phyloP scores from a whole-genome alignment of 1,140 invertebrate genomes.

The Grapholita molesta region DNA sequence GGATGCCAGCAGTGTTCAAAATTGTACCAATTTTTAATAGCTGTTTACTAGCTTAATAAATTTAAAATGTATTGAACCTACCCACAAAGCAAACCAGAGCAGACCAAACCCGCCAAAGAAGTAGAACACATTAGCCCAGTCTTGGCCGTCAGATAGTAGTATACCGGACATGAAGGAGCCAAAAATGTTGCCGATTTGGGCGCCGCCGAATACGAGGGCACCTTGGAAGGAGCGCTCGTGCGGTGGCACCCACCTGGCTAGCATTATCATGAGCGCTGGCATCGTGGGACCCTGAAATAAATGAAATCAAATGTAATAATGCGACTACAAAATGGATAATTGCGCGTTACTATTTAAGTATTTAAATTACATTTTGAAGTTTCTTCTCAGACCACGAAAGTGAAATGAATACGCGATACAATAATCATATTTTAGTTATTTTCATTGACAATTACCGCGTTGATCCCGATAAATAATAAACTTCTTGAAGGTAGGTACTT shows the following conservation, averaged over 20 bases:
- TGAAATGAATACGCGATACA: too few relatives aligned
- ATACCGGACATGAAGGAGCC: constrained; percentile 84
- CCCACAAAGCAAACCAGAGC: constrained; percentile 86
- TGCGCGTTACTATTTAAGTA: too few relatives aligned
- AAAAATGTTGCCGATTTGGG: constrained; percentile 85
- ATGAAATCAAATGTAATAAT: constrained; percentile 21
- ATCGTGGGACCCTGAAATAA: constrained; percentile 83
- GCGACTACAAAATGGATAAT: too few relatives aligned
- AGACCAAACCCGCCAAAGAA: constrained; percentile 88
- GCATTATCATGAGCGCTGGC: constrained; percentile 85
- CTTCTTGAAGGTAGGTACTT: too few relatives aligned
- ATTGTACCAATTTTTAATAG: too few relatives aligned
- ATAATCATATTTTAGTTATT: too few relatives aligned
- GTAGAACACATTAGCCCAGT: constrained; percentile 90
- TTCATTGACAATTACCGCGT: too few relatives aligned
- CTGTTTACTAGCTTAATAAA: not conserved
- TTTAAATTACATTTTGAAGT: too few relatives aligned
- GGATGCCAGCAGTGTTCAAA: too few relatives aligned
- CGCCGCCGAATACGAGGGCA: constrained; percentile 84
- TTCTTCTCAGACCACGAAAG: too few relatives aligned
- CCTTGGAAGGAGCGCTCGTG: constrained; percentile 84
- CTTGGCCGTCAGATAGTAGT: constrained; percentile 80
- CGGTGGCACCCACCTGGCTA: constrained; percentile 86
- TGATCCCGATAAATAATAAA: too few relatives aligned
- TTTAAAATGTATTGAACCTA: constrained; percentile 56